Percentiles rank a stretch among this genome's conserved stretches.
Evolutionary conservation across 2,113 vertebrate genomes (phyloP).

Genomic region (Anoura caudifer): DNA sequence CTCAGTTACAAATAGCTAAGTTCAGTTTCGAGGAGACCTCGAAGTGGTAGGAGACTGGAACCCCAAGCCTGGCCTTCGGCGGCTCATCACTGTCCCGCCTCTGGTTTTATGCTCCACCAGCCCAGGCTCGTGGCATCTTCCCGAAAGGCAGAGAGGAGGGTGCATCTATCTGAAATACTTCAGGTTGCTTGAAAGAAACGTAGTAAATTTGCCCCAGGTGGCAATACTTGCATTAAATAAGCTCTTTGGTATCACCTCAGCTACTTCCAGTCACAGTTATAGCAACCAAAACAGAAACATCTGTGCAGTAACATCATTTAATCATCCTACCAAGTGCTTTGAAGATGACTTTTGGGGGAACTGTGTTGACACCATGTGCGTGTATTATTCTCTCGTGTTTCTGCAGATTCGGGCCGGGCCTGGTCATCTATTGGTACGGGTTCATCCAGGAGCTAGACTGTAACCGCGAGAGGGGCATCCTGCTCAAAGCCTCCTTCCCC

Average conservation of each 20-base stretch:
- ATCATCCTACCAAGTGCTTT: background rate
- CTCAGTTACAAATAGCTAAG: background rate
- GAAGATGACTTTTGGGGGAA: background rate
- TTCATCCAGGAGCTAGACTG: conserved; percentile 97
- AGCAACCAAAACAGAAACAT: background rate
- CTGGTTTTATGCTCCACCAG: background rate
- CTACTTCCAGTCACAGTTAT: background rate
- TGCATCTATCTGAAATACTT: background rate
- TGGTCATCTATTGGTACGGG: conserved; percentile 99
- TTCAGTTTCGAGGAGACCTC: background rate
- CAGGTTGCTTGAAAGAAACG: background rate
- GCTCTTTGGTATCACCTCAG: background rate
- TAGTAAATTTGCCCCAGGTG: background rate
- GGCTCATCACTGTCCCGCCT: background rate
- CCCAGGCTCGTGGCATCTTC: background rate
- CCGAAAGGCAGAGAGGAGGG: background rate
- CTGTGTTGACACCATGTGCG: fast-evolving
- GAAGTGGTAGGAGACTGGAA: background rate
- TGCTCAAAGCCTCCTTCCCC: conserved; percentile 97
- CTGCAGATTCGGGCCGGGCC: conserved; percentile 94
- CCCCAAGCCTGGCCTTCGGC: background rate
- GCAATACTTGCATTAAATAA: background rate
- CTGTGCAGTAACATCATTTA: background rate
- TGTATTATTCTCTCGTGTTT: background rate
- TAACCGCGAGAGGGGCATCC: conserved; percentile 94